A percentile compares a stretch with the other conserved stretches of the same genome.
Conservation (phyloP, 2,113 vertebrate species). For the Pycnonotus jocosus region DNA sequence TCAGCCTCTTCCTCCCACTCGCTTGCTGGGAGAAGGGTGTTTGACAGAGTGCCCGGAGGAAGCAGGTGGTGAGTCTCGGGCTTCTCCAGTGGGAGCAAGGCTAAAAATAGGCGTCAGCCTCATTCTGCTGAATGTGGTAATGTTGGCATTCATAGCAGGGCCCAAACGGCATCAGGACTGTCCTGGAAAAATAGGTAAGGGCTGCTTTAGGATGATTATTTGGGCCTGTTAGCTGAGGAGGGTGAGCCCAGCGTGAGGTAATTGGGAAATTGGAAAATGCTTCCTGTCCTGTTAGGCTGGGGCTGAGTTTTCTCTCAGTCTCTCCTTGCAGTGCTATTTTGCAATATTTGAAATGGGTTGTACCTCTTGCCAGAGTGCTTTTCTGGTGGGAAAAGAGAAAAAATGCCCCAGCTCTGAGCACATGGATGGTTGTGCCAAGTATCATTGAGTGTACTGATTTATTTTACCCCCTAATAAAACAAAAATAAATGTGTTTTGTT, state of each 20-base stretch:
- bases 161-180: neutral
- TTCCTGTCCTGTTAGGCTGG: neutral
- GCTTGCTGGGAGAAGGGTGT: neutral
- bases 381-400: neutral
- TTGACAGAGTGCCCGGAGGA: neutral
- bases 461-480: neutral
- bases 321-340: neutral
- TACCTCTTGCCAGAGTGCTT: rapidly evolving
- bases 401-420: neutral
- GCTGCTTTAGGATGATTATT: neutral
- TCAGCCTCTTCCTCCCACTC: neutral
- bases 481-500: neutral
- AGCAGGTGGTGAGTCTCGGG: neutral
- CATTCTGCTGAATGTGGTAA: neutral
- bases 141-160: rapidly evolving
- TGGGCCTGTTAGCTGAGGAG: neutral
- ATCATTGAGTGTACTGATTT: rapidly evolving
- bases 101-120: neutral
- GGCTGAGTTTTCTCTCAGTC: neutral
- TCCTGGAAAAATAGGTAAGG: neutral
- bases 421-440: rapidly evolving
- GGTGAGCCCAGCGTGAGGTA: neutral
- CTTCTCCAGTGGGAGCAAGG: neutral
- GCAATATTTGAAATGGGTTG: neutral
- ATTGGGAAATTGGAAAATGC: neutral